Evolutionary conservation across 2,888 invertebrate species (phyloP).

Genomic region (Cylindroiulus punctatus): DNA sequence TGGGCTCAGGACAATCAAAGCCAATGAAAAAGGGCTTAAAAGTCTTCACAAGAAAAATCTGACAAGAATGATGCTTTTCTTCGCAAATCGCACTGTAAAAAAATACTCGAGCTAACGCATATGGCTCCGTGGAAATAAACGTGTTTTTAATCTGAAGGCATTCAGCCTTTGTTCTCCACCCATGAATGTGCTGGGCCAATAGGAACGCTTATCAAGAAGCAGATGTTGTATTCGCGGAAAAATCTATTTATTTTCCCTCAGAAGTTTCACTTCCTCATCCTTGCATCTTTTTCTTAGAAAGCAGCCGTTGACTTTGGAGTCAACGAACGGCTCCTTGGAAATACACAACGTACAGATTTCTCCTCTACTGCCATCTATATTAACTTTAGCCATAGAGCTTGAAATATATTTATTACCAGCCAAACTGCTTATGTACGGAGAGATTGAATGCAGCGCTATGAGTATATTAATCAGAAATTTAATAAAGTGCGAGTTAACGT

Average conservation of each 20-base stretch:
- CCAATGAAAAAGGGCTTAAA: background rate
- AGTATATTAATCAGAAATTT: constrained; percentile 33
- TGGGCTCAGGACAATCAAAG: background rate
- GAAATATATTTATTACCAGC: background rate
- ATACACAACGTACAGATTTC: constrained; percentile 4
- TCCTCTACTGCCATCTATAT: background rate
- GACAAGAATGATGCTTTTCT: background rate
- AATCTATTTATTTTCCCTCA: constrained; percentile 11
- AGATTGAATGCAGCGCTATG: background rate
- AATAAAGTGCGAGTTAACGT: background rate
- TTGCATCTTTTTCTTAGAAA: constrained; percentile 1
- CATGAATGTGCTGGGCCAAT: background rate
- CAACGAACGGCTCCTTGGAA: background rate
- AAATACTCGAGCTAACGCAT: background rate
- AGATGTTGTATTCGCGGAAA: constrained; percentile 31
- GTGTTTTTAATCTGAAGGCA: constrained; percentile 29
- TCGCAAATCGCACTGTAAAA: constrained; percentile 10
- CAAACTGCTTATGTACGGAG: background rate
- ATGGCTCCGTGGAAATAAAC: background rate
- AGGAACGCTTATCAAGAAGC: constrained; percentile 19
- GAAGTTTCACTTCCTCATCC: constrained; percentile 29
- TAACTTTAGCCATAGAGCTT: background rate
- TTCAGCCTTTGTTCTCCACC: constrained; percentile 6
- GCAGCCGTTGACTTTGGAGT: constrained; percentile 29
- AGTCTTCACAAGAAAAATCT: background rate